Evolutionary conservation across 1,140 invertebrate genomes (phyloP).

Genomic region (Drosophila insularis): DNA sequence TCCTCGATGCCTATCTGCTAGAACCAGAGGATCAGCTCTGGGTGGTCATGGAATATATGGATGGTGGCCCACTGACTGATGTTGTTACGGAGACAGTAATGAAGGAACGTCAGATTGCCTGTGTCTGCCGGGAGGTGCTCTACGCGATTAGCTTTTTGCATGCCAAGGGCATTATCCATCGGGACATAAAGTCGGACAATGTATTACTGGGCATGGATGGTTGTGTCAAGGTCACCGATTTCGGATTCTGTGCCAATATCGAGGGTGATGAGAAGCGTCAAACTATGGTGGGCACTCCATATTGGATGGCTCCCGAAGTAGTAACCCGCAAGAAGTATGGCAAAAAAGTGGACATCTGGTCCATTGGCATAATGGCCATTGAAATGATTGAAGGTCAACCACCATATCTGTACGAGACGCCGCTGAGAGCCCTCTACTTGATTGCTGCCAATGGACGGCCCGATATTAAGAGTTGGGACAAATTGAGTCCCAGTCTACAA

Average conservation of each 20-base stretch:
- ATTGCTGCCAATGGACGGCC: constrained; percentile 98
- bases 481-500: constrained; percentile 89
- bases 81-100: constrained; percentile 99
- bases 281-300: constrained; percentile 96
- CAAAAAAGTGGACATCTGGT: constrained; percentile 98
- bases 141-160: constrained; percentile 97
- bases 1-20: constrained; percentile 93
- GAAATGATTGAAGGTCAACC: constrained; percentile 99
- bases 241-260: constrained; percentile 97
- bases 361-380: constrained; percentile 96
- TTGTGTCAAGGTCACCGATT: constrained; percentile 98
- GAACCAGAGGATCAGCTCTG: constrained; percentile 95
- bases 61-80: constrained; percentile 97
- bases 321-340: constrained; percentile 92
- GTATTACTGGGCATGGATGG: constrained; percentile 98
- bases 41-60: constrained; percentile 97
- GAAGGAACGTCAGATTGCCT: constrained; percentile 98
- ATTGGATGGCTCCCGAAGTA: constrained; percentile 96
- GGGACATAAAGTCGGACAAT: constrained; percentile 98
- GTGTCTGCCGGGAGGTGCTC: constrained; percentile 95
- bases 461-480: constrained; percentile 92
- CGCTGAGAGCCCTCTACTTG: constrained; percentile 95
- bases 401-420: constrained; percentile 97
- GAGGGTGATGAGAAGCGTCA: constrained; percentile 96
- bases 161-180: constrained; percentile 94